These are phyloP conservation scores for Hyla sarda DNA, from an alignment of 2,113 vertebrate genomes.

Conservation along the genomic window DNA sequence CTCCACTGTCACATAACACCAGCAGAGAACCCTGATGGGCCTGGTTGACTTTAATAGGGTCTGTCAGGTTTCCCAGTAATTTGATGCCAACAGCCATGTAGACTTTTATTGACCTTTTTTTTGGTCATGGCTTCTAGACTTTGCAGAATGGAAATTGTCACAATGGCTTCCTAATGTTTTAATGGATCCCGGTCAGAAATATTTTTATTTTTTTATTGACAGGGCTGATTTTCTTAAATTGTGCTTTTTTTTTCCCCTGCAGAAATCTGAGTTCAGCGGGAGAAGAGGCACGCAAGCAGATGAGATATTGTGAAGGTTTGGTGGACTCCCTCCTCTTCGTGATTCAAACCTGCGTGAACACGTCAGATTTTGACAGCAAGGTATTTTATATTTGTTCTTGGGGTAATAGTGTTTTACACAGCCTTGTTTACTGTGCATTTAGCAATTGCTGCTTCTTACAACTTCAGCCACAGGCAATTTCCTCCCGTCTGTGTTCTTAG, in stretches of 20 bases:
- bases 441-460: slow-evolving; percentile 7
- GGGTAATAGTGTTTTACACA: slow-evolving; percentile 32
- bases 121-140: background rate
- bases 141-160: background rate
- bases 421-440: slow-evolving; percentile 13
- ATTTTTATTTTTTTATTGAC: slow-evolving; percentile 2
- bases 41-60: too few relatives aligned
- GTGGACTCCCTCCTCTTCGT: slow-evolving; percentile 94
- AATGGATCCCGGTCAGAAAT: background rate
- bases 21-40: too few relatives aligned
- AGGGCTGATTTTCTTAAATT: slow-evolving; percentile 4
- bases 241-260: slow-evolving; percentile 12
- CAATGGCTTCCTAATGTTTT: background rate
- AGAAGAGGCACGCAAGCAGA: slow-evolving; percentile 94
- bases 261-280: slow-evolving; percentile 97
- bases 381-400: slow-evolving; percentile 67
- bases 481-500: background rate
- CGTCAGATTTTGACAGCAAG: slow-evolving; percentile 98
- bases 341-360: slow-evolving; percentile 97
- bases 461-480: slow-evolving; percentile 27
- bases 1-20: too few relatives aligned
- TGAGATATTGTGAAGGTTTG: slow-evolving; percentile 93
- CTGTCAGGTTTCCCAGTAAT: too few relatives aligned
- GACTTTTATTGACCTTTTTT: background rate
- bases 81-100: background rate